A percentile compares a stretch with the other conserved stretches of the same genome.
Conservation (phyloP, 2,888 invertebrate species). For the Volucella inanis region DNA sequence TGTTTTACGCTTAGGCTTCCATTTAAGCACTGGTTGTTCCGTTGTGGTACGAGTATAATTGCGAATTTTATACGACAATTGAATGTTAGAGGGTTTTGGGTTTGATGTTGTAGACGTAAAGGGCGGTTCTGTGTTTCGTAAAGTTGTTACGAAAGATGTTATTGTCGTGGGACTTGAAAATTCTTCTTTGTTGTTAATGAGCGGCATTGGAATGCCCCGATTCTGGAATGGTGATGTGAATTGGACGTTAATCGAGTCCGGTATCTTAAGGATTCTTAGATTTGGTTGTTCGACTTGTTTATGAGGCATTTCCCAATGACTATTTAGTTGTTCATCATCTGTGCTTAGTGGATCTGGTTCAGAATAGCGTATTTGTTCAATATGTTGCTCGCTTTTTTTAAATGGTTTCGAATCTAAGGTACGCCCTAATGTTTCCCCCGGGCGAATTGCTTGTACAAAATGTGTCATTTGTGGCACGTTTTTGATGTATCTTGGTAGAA, state of each 20-base stretch:
- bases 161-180: conserved; percentile 41
- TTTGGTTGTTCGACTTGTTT: conserved; percentile 47
- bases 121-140: conserved; percentile 24
- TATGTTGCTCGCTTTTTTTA: conserved; percentile 79
- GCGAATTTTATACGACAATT: conserved; percentile 23
- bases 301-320: conserved; percentile 4
- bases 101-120: conserved; percentile 78
- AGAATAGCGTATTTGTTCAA: conserved; percentile 82
- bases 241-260: conserved; percentile 74
- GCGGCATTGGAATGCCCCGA: conserved; percentile 77
- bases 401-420: conserved; percentile 76
- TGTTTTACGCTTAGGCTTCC: conserved; percentile 80
- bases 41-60: conserved; percentile 76
- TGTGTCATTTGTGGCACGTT: conserved; percentile 66
- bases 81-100: conserved; percentile 75
- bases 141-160: neutral
- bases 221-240: conserved; percentile 80
- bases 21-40: conserved; percentile 80
- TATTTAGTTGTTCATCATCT: conserved; percentile 66
- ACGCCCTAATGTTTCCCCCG: conserved; percentile 74
- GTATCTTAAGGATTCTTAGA: neutral
- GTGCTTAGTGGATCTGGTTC: conserved; percentile 84
- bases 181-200: conserved; percentile 72
- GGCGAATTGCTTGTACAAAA: conserved; percentile 76
- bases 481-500: conserved; percentile 36